Base-by-base conservation (phyloP, 2,888 invertebrate species). In the Caenorhabditis drosophilae region DNA sequence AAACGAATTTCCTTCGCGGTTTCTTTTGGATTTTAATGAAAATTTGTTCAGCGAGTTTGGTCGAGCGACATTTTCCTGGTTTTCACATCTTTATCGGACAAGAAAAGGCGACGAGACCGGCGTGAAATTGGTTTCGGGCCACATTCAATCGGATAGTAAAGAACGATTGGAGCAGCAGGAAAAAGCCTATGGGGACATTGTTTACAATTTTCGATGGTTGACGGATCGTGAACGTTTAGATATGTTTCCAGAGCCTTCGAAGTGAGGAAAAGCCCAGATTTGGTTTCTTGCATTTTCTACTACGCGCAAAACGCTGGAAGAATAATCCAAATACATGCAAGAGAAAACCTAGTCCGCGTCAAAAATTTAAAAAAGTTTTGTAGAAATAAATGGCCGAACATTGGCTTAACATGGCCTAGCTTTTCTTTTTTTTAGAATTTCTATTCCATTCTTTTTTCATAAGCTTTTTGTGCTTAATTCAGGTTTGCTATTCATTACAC, bases 401-500 rank as follows among this genome's bases (percentile, higher is more conserved):
- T n/a, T n/a, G n/a, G n/a, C n/a, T n/a, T n/a, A n/a, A n/a, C n/a
- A n/a, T n/a, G n/a, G n/a, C n/a, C n/a, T n/a, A n/a, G n/a, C n/a
- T n/a, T n/a, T n/a, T n/a, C n/a, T n/a, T n/a, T n/a, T n/a, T n/a
- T n/a, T n/a, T n/a, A n/a, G n/a, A n/a, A n/a, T n/a, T n/a, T n/a
- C n/a, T n/a, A n/a, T n/a, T n/a, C n/a, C n/a, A n/a, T n/a, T n/a
- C n/a, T n/a, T n/a, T n/a, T n/a, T n/a, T n/a, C n/a, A n/a, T n/a
- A n/a, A n/a, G n/a, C n/a, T n/a, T n/a, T n/a, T n/a, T n/a, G n/a
- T 31, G 6, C 6, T 31, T 31, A 31, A 31, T 67, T 46, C 50
- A 76, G 76, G 46, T 56, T 74, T 55, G 75, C 74, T 47, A 81
- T 82, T 34, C 80, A 81, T 54, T 82, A 75, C 66, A 80, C 78